phyloP scores from a whole-genome alignment of 2,113 vertebrate species.

The Phycodurus eques region DNA sequence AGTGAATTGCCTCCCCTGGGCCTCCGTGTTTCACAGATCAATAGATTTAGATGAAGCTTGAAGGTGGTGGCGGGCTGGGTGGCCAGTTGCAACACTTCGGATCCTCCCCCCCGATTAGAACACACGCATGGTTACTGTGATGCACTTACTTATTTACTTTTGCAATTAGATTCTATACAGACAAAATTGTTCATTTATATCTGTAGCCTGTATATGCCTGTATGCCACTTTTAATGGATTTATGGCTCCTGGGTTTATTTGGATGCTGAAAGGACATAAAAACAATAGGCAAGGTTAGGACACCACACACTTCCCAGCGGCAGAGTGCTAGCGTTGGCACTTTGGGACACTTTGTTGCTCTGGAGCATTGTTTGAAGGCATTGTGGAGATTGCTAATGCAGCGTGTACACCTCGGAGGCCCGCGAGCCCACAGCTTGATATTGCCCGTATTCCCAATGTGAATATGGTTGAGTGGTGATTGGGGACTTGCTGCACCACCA shows the following conservation, averaged over 20 bases:
- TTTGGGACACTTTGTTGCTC: constrained; percentile 65
- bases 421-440: constrained; percentile 59
- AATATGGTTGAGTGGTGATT: constrained; percentile 68
- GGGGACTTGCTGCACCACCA: constrained; percentile 61
- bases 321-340: constrained; percentile 63
- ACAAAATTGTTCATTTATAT: constrained; percentile 54
- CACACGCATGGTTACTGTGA: constrained; percentile 58
- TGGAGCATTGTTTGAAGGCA: constrained; percentile 66
- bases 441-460: constrained; percentile 62
- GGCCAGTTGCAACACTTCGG: constrained; percentile 73
- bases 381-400: constrained; percentile 66
- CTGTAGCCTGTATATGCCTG: constrained; percentile 19
- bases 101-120: constrained; percentile 33
- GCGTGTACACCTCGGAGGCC: constrained; percentile 60
- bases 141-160: constrained; percentile 65
- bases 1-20: constrained; percentile 91
- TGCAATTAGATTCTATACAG: constrained; percentile 66
- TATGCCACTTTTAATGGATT: constrained; percentile 47
- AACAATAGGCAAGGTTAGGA: constrained; percentile 70
- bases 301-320: constrained; percentile 41
- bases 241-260: constrained; percentile 61
- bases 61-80: constrained; percentile 54
- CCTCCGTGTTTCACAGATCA: constrained; percentile 92
- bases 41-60: constrained; percentile 88
- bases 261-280: constrained; percentile 62